Percentiles rank a stretch among this genome's conserved stretches.
Conservation (phyloP, 2,888 invertebrate genomes). For the Lucinisca nassula region DNA sequence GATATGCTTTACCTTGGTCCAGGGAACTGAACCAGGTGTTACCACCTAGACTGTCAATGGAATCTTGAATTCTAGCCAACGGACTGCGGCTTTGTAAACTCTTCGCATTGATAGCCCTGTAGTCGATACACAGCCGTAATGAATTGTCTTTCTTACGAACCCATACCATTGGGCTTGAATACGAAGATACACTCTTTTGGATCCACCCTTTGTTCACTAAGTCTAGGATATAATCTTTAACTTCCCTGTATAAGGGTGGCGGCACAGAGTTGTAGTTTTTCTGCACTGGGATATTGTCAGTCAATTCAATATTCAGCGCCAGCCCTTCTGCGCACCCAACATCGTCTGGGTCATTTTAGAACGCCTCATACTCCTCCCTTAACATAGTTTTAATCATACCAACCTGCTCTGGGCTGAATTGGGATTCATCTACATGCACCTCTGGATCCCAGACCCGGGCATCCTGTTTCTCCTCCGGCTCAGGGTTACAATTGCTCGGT, state of each 20-base stretch:
- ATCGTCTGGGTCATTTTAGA: conserved; percentile 38
- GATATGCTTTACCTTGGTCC: conserved; percentile 60
- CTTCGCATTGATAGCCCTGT: conserved; percentile 31
- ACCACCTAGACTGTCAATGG: conserved; percentile 26
- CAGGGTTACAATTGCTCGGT: no score
- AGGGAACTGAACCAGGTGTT: conserved; percentile 38
- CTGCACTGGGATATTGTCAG: conserved; percentile 37
- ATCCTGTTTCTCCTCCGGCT: neutral
- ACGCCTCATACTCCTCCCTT: conserved; percentile 33
- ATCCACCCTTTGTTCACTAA: conserved; percentile 33
- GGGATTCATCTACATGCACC: neutral
- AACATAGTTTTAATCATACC: conserved; percentile 12
- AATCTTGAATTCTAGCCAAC: conserved; percentile 51
- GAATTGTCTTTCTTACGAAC: conserved; percentile 44
- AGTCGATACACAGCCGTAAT: conserved; percentile 47
- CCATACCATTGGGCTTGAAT: conserved; percentile 48
- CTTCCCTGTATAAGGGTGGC: conserved; percentile 41
- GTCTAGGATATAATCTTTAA: conserved; percentile 44
- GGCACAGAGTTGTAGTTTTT: conserved; percentile 34
- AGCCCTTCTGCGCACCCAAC: conserved; percentile 38
- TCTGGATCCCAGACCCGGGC: neutral
- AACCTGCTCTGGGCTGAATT: conserved; percentile 9
- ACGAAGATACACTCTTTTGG: neutral
- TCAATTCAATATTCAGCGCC: conserved; percentile 31
- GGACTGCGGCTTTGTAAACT: conserved; percentile 12